phyloP scores from a whole-genome alignment of 2,888 invertebrate species.

The Catocala sponsa region DNA sequence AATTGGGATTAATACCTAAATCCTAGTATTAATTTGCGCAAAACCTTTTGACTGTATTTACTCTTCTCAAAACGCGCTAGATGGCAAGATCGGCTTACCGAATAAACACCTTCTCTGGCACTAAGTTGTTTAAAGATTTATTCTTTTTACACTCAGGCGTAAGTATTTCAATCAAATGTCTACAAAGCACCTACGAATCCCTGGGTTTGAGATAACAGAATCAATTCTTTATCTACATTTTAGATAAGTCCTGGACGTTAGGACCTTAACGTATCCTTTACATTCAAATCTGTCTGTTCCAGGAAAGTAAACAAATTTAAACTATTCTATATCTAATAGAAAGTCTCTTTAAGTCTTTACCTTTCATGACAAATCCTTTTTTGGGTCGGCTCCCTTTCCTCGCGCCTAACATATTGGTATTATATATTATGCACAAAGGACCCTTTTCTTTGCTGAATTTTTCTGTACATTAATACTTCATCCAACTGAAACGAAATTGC shows the following conservation, averaged over 20 bases:
- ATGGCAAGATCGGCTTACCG: no score
- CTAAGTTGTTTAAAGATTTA: no score
- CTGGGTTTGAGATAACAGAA: constrained; percentile 1
- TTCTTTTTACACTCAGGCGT: no score
- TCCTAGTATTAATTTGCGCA: no score
- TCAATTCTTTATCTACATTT: constrained; percentile 6
- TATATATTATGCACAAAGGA: constrained; percentile 15
- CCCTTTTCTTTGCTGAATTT: background rate
- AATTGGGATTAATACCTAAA: no score
- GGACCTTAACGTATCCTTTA: background rate
- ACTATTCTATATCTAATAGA: constrained; percentile 5
- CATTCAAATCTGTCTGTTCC: constrained; percentile 8
- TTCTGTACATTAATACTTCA: background rate
- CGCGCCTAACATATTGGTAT: constrained; percentile 1
- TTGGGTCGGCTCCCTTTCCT: constrained; percentile 17
- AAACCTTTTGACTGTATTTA: no score
- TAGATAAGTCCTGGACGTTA: background rate
- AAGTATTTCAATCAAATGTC: no score
- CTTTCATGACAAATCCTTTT: constrained; percentile 33
- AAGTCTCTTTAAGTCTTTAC: constrained; percentile 21
- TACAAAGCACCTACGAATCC: background rate
- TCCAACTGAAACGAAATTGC: background rate
- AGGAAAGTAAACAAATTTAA: constrained; percentile 8
- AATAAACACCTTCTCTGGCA: no score
- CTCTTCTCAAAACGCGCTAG: no score